Evolutionary conservation across 2,113 vertebrate genomes (phyloP), one percentile per base, ranked within the genome.

Genomic region (Microtus pennsylvanicus): DNA sequence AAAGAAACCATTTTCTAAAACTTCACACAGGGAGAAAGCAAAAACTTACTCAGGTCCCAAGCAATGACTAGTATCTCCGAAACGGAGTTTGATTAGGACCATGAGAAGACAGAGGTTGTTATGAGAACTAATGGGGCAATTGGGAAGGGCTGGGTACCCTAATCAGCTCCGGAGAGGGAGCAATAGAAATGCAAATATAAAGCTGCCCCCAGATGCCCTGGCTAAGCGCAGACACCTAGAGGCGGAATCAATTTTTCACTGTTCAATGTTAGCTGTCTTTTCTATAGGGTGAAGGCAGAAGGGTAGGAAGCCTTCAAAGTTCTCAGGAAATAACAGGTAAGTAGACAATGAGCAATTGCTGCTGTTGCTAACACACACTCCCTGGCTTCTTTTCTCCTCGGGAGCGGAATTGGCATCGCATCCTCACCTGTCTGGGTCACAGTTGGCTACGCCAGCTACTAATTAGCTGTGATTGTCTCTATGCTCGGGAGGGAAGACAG

Each of bases 1-100:
- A 96, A 97, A 97, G 77, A 93, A 96, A 96, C 88, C 61, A 89
- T 93, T 83, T 72, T 55, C 93, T 93, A 82, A 96, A 96, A 95
- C 90, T 85, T 96, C 92, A 92, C 93, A 96, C 67, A 87, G 76
- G 92, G 72, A 96, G 81, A 96, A 89, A 93, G 58, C 58, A 95
- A 45, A 96, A 96, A 80, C 72, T 82, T 95, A 75, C 91, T 78
- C 70, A 65, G 90, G 94, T 93, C 89, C 85, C 89, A 76, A 86
- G 90, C 78, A 95, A 95, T 87, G 72, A 94, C 50, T 92, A 65
- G 81, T 90, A 50, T 87, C 93, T 97, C 75, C 78, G 69, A 96
- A 94, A 89, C 72, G 8, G 69, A 75, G 47, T 96, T 97, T 89
- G 92, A 91, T 92, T 93, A 63, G 90, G 94, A 94, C n/a, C 26